A percentile compares a stretch with the other conserved stretches of the same genome.
Evolutionary conservation across 2,888 invertebrate species (phyloP).

Genomic region (Orchestes rusci): DNA sequence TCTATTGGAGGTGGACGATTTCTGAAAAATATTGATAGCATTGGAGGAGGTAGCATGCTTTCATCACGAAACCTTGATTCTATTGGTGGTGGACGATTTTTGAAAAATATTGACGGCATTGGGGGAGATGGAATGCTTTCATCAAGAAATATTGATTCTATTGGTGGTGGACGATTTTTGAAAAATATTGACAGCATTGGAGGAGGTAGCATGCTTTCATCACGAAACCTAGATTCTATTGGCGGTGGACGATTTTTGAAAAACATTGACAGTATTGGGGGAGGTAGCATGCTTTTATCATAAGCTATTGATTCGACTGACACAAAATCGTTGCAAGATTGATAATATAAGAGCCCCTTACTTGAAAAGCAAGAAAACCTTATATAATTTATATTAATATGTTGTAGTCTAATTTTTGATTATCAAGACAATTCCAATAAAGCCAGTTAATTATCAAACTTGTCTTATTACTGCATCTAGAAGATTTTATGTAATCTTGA

Average conservation of each 20-base stretch:
- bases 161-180: constrained; percentile 18
- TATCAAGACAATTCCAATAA: too few species aligned
- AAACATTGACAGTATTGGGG: constrained; percentile 11
- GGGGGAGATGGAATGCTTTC: constrained; percentile 13
- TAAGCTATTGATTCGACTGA: too few species aligned
- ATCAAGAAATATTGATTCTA: constrained; percentile 13
- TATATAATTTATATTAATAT: too few species aligned
- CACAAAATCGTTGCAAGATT: too few species aligned
- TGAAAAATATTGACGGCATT: constrained; percentile 12
- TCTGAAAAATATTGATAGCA: constrained; percentile 13
- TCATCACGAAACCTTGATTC: constrained; percentile 7
- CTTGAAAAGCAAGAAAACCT: too few species aligned
- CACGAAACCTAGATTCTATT: constrained; percentile 11
- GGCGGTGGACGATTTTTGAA: constrained; percentile 11
- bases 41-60: constrained; percentile 17
- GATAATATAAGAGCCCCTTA: too few species aligned
- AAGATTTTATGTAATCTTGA: too few species aligned
- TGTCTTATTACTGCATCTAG: too few species aligned
- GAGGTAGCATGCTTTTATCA: constrained; percentile 5
- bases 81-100: constrained; percentile 10
- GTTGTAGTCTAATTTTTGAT: too few species aligned
- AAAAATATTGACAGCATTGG: constrained; percentile 16
- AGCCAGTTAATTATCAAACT: constrained; percentile 4
- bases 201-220: constrained; percentile 11
- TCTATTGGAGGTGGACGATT: constrained; percentile 18